Evolutionary conservation across 1,140 invertebrate species (phyloP), one percentile per base, ranked within the genome.

Genomic region (Neodiprion virginianus): DNA sequence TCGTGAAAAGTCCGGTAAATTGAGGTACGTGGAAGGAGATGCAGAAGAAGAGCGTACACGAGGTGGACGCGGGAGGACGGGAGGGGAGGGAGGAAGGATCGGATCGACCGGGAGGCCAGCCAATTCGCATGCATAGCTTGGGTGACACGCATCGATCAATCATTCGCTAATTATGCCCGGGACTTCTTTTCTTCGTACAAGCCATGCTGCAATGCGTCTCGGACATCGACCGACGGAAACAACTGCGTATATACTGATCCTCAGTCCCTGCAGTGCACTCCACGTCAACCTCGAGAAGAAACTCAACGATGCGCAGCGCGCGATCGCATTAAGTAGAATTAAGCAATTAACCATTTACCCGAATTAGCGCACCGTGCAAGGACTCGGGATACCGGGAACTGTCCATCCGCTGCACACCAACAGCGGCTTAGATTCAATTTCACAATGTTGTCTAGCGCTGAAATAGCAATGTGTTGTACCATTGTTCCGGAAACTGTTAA

Each of bases 91-190:
- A 72, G 72, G 73, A 74, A 74, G 61, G 68, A 50, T 70, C 21
- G 21, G 68, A 23, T 28, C 68, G 47, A 28, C 68, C 70, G 47
- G 79, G 78, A 74, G 73, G 50, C 67, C 70, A 74, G 78, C 79
- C 80, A 82, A 81, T 81, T 77, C 78, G 79, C 81, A 81, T 83
- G 84, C 84, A 85, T 84, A 84, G 83, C 84, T 85, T 76, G 77
- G 78, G 79, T 80, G 84, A 86, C 83, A 83, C 82, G 80, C 85
- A 86, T 86, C 86, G 83, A 87, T 87, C 86, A 87, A 87, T 86
- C 85, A 87, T 86, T 86, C 86, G 83, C 82, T 86, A 87, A 87
- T 87, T 86, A 87, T 87, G 86, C 83, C 78, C 80, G 83, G 79
- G 81, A 84, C 84, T 86, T 85, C 83, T 86, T 87, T 86, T 84